Evolutionary conservation across 2,888 invertebrate genomes (phyloP).

Genomic region (Tetramorium bicarinatum): DNA sequence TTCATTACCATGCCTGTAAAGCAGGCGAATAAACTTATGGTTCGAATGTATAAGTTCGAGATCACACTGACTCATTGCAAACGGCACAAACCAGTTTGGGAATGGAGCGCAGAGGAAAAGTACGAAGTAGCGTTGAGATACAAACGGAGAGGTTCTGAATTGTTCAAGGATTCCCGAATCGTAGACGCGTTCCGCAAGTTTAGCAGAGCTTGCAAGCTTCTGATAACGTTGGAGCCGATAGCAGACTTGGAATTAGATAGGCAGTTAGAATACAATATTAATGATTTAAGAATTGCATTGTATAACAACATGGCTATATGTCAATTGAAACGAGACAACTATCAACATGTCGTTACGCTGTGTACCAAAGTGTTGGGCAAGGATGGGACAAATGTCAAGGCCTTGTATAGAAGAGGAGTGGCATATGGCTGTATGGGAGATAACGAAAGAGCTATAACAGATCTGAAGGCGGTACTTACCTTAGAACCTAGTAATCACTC

Average conservation of each 20-base stretch:
- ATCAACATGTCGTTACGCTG: slow-evolving; percentile 89
- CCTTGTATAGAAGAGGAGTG: slow-evolving; percentile 87
- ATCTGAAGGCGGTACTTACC: slow-evolving; percentile 88
- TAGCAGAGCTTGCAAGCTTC: slow-evolving; percentile 91
- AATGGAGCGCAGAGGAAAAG: slow-evolving; percentile 88
- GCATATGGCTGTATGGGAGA: slow-evolving; percentile 88
- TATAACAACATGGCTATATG: slow-evolving; percentile 95
- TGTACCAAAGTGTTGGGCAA: slow-evolving; percentile 87
- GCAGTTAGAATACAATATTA: slow-evolving; percentile 87
- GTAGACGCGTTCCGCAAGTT: slow-evolving; percentile 92
- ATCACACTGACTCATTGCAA: slow-evolving; percentile 86
- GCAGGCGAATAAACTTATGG: not conserved
- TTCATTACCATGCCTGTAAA: slow-evolving; percentile 60
- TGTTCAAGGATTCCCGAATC: slow-evolving; percentile 89
- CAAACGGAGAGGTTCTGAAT: slow-evolving; percentile 89
- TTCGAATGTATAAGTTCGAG: slow-evolving; percentile 84
- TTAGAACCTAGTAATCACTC: slow-evolving; percentile 90
- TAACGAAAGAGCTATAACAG: slow-evolving; percentile 89
- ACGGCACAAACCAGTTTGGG: slow-evolving; percentile 87
- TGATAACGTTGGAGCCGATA: slow-evolving; percentile 89
- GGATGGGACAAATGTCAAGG: slow-evolving; percentile 87
- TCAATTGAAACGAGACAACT: slow-evolving; percentile 90
- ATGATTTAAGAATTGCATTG: slow-evolving; percentile 89
- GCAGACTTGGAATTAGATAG: slow-evolving; percentile 86
- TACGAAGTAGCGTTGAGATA: slow-evolving; percentile 87